Base-by-base conservation (phyloP, 1,140 invertebrate genomes). In the Neuroterus valhalla region DNA sequence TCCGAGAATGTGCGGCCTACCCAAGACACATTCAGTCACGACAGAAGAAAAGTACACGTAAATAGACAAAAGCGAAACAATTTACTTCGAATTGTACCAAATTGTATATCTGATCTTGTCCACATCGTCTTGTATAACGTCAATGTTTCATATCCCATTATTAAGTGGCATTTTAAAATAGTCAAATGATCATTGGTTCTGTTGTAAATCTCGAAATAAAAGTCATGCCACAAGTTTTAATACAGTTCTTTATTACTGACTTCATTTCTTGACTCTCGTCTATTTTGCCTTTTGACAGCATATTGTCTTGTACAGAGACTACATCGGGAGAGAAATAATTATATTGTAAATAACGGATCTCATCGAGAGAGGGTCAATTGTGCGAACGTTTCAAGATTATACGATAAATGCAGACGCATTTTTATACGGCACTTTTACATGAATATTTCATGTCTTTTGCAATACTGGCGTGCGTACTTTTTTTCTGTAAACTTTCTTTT, bases 201-300 rank as follows among this genome's bases (percentile, higher is more conserved):
- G 86, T 90, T 90, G 86, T 89, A 88, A 89, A 86, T 88, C 85
- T 88, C 84, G 84, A 84, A 88, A 89, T 88, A 88, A 88, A 88
- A 87, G 85, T 88, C 81, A 84, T 89, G 85, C 86, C 85, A 87
- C 84, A 89, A 87, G 81, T 85, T 88, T 88, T 86, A 89, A 87
- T 86, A 78, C 78, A 75, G 81, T 82, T 80, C 74, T 75, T 80
- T 66, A 50, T 70, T 71, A 71, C 75, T 78, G 74, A 43, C 77
- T 70, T 19, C 76, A 66, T 66, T 70, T 74, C 73, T 72, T 71
- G 74, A 38, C 70, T 66, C 69, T 43, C 45, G 69, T 75, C 67
- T 70, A 70, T 46, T 31, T 66, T 44, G 75, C 17, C 42, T 26
- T 70, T 42, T 71, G 26, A 23, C 43, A 55, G 72, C 55, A 23